Evolutionary conservation across 2,797 vertebrate genomes (phyloP).

Genomic region (Coilia nasus): DNA sequence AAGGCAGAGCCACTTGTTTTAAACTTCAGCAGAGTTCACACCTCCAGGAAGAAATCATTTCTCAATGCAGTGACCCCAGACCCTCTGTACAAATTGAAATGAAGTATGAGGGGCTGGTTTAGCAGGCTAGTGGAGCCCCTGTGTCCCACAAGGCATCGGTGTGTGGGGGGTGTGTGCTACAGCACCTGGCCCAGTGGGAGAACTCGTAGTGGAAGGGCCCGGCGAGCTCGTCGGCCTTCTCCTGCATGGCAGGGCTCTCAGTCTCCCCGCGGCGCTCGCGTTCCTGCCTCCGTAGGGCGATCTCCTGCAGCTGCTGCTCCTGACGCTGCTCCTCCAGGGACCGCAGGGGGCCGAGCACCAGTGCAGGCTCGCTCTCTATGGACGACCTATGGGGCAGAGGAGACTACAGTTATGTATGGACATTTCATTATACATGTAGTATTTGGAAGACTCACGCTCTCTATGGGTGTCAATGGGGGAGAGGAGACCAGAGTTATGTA

Average conservation of each 20-base stretch:
- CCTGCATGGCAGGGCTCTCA: slow-evolving; percentile 80
- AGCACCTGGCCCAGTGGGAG: slow-evolving; percentile 95
- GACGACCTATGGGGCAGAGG: slow-evolving; percentile 80
- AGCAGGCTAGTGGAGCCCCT: too few species aligned
- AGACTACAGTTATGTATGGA: not conserved
- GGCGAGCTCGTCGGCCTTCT: slow-evolving; percentile 88
- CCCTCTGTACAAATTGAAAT: too few species aligned
- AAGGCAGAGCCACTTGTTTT: too few species aligned
- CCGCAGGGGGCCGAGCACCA: slow-evolving; percentile 91
- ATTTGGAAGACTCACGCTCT: not conserved
- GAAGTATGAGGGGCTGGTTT: too few species aligned
- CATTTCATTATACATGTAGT: too few species aligned
- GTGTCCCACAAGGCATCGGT: too few species aligned
- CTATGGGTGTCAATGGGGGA: too few species aligned
- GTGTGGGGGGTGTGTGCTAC: not conserved
- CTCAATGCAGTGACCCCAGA: too few species aligned
- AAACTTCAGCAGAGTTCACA: too few species aligned
- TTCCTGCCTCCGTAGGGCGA: slow-evolving; percentile 82
- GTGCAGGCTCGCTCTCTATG: slow-evolving; percentile 94
- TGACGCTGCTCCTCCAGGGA: slow-evolving; percentile 81
- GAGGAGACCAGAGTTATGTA: too few species aligned
- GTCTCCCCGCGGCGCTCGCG: slow-evolving; percentile 73
- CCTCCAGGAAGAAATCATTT: too few species aligned
- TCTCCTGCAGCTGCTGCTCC: slow-evolving; percentile 90
- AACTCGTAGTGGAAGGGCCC: slow-evolving; percentile 95